Evolutionary conservation across 2,113 vertebrate species (phyloP), one percentile per base, ranked within the genome.

Genomic region (Phaethornis superciliosus): DNA sequence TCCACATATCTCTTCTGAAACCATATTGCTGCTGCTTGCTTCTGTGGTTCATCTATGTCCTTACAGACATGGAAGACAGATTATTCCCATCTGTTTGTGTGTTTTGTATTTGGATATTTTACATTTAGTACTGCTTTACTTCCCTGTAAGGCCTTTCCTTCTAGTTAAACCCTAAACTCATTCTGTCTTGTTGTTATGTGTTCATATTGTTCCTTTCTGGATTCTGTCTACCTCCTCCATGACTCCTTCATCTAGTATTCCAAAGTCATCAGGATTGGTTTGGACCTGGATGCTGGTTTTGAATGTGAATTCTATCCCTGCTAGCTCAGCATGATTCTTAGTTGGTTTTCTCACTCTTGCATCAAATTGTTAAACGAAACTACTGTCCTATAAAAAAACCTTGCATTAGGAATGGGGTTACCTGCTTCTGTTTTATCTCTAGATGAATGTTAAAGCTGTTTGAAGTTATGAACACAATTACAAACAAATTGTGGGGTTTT

Each of bases 401-500:
- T 37, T 6, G 17, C 49, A 67, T 14, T 28, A 26, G 33, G 42
- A 47, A 19, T 28, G 11, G 24, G 3, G 2, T 46, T 75, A 24
- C 20, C 33, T 59, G 32, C 18, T 71, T 46, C 32, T 64, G 15
- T 76, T 91, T 91, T 40, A 5, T 20, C 22, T 24, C 40, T 46
- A 35, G 33, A 6, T 71, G 14, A 76, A 55, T 18, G 15, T 51
- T 56, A 42, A 14, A 7, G 10, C 6, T 40, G 5, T 56, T 88
- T 87, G 60, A 75, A 69, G n/a, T 47, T 15, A 12, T 40, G 12
- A 51, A 8, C 32, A 44, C 49, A 12, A 12, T 56, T 65, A 60
- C 9, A 81, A 56, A 47, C 15, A 2, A 40, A 6, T 49, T 52
- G 28, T 2, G 12, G 2, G 2, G 3, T 1, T 1, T 54, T 27